A percentile compares a stretch with the other conserved stretches of the same genome.
phyloP scores from a whole-genome alignment of 2,113 vertebrate genomes.

The Oxygymnocypris stewartii region DNA sequence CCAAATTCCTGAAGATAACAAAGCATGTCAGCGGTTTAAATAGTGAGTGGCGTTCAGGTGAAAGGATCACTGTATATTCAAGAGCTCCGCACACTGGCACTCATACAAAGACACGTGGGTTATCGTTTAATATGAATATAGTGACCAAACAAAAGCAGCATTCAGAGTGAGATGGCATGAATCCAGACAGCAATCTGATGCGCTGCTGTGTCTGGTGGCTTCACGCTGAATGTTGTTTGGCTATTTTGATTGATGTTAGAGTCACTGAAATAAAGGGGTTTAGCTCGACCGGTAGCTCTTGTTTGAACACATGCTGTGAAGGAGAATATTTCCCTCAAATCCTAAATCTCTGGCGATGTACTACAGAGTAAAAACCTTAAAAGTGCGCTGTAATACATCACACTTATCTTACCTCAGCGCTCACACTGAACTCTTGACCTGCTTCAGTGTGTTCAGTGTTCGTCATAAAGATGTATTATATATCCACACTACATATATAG shows the following conservation, averaged over 20 bases:
- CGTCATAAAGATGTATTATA: background rate
- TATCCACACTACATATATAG: background rate
- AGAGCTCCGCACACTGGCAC: background rate
- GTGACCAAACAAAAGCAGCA: slow-evolving; percentile 56
- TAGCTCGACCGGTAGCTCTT: background rate
- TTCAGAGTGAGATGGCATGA: slow-evolving; percentile 53
- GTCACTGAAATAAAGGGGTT: background rate
- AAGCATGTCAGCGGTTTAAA: background rate
- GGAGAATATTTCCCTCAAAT: background rate
- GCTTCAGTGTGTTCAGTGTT: background rate
- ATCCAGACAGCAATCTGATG: slow-evolving; percentile 54
- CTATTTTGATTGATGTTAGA: slow-evolving; percentile 35
- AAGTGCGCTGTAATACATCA: slow-evolving; percentile 4
- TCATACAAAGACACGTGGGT: slow-evolving; percentile 5
- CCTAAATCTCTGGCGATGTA: background rate
- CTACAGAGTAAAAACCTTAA: background rate
- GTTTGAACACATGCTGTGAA: slow-evolving; percentile 23
- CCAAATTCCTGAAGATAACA: background rate
- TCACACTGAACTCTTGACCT: slow-evolving; percentile 20
- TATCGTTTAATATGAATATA: slow-evolving; percentile 52
- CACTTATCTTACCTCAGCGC: background rate
- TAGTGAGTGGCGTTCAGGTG: background rate
- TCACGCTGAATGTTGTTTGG: slow-evolving; percentile 16
- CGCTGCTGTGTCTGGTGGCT: slow-evolving; percentile 28
- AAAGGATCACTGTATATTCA: background rate